Evolutionary conservation across 2,888 invertebrate species (phyloP), one percentile per base, ranked within the genome.

Genomic region (Phoronis australis): DNA sequence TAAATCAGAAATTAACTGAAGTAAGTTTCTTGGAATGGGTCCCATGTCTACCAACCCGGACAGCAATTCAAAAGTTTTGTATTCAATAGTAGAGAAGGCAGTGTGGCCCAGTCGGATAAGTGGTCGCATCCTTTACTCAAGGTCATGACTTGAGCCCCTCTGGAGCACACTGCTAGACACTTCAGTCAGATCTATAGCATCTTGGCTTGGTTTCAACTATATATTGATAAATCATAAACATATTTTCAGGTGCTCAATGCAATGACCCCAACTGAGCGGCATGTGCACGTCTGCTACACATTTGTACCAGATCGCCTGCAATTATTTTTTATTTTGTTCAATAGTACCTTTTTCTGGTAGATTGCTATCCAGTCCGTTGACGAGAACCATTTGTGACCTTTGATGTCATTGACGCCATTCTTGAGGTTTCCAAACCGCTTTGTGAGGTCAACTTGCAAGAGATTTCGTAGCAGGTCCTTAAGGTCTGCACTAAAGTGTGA

Each of bases 291-390:
- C n/a, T n/a, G n/a, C n/a, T n/a, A n/a, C n/a, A n/a, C n/a, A n/a
- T n/a, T n/a, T n/a, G n/a, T n/a, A n/a, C n/a, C n/a, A n/a, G n/a
- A n/a, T n/a, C n/a, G n/a, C n/a, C n/a, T n/a, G n/a, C n/a, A n/a
- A n/a, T n/a, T n/a, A n/a, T n/a, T n/a, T n/a, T n/a, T n/a, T 22
- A 47, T 45, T 54, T n/a, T n/a, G n/a, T n/a, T n/a, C n/a, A n/a
- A n/a, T 15, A 31, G 9, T 31, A 85, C 66, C 82, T 90, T 91
- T 83, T 90, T 90, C 80, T 96, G 93, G 82, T 95, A 97, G 74
- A 95, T 90, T 50, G 93, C 88, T 66, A 96, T 94, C 96, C 96
- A 97, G 78, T 97, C 96, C 55, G 94, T 93, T 61, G 89, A 87
- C 48, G 88, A 86, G 75, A 96, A 97, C 96, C 96, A 97, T 78